Base-by-base conservation (phyloP, 1,140 invertebrate species). In the Episyrphus balteatus region DNA sequence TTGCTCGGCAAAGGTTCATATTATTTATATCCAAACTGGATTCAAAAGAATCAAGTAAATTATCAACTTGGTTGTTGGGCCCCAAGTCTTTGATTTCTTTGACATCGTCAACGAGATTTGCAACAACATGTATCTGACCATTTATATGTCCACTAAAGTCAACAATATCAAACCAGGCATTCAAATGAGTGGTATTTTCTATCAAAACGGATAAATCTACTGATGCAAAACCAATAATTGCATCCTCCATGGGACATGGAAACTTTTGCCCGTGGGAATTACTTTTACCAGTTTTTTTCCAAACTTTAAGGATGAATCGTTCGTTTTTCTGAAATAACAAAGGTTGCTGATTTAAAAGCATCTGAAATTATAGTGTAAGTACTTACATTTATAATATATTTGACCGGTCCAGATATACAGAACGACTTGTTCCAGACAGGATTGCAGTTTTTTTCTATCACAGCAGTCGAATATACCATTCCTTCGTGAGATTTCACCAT, bases 161-260 rank as follows among this genome's bases (percentile, higher is more conserved):
- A 5, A 78, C 71, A 40, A 81, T 76, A 56, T 79, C 76, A 56
- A 78, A 80, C 75, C 76, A 79, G 12, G 78, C 78, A 42, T 71
- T 73, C 37, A 79, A 61, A 42, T 65, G 66, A 17, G 39, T 5
- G 75, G 67, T 69, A 13, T 74, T 75, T 37, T 64, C 59, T 5
- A 68, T 48, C n/a, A 79, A 57, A 30, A 72, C 65, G 12, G 71
- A 76, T 31, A 81, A 63, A 70, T 80, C 77, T 30, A 81, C 57
- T 14, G 76, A 72, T 19, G 76, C 70, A 57, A 80, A 78, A 17
- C 79, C 79, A 37, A 81, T 68, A 1, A 80, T 72, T 37, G 66
- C 62, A 58, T 73, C 76, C 39, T 64, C 69, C 19, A 74, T 58
- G 30, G 75, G 66, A 43, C 76, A 73, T 2, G 72, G 70, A 40